A percentile compares a stretch with the other conserved stretches of the same genome.
phyloP scores from a whole-genome alignment of 2,888 invertebrate genomes.

The Metalampra italica region DNA sequence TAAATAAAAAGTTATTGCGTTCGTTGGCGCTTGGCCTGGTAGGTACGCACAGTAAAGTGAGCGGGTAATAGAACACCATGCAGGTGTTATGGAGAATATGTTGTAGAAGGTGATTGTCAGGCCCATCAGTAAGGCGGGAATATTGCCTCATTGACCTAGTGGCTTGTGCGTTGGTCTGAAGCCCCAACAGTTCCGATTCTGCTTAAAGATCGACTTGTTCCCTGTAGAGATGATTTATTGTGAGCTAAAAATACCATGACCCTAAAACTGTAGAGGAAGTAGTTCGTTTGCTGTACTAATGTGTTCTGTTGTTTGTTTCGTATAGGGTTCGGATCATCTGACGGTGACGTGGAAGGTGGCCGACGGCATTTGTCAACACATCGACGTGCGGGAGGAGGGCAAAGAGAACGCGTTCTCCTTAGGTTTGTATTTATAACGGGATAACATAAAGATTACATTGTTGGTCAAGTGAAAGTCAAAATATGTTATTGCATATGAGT shows the following conservation, averaged over 20 bases:
- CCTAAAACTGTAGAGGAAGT: too few relatives aligned
- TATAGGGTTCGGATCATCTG: constrained; percentile 91
- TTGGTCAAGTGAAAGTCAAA: too few relatives aligned
- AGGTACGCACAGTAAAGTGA: too few relatives aligned
- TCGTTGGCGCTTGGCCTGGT: too few relatives aligned
- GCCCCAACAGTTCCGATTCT: background rate
- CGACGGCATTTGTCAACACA: constrained; percentile 96
- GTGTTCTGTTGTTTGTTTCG: background rate
- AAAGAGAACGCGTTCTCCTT: constrained; percentile 98
- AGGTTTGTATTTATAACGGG: constrained; percentile 74
- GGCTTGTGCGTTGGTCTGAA: background rate
- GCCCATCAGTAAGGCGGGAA: constrained; percentile 92
- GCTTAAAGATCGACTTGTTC: too few relatives aligned
- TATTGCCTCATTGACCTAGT: background rate
- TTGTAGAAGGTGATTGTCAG: constrained; percentile 97
- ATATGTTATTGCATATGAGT: too few relatives aligned
- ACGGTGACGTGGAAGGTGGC: constrained; percentile 99
- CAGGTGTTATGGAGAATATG: constrained; percentile 93
- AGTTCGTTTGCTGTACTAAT: background rate
- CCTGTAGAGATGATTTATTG: too few relatives aligned
- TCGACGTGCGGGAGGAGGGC: constrained; percentile 96
- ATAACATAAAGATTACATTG: constrained; percentile 2
- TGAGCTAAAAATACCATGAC: too few relatives aligned
- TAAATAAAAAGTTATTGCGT: too few relatives aligned
- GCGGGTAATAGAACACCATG: too few relatives aligned